Base-by-base conservation (phyloP, 2,113 vertebrate species). In the Willisornis vidua region DNA sequence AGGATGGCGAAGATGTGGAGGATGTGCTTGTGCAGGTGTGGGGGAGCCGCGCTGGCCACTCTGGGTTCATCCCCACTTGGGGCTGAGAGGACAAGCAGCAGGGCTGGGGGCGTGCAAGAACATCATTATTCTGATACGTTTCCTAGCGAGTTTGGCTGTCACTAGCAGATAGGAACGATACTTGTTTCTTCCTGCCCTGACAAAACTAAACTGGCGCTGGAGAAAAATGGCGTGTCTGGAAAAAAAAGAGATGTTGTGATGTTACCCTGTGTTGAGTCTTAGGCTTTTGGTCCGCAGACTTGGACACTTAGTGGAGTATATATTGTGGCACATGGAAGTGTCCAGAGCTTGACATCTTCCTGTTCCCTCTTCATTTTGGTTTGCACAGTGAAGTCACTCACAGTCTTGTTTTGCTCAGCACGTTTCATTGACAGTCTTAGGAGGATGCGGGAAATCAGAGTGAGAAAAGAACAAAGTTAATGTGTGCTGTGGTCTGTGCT, bases 21-120 rank as follows among this genome's bases (percentile, higher is more conserved):
- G 35, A 52, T 0, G 2, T 54, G 61, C 10, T 61, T 7, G 0
- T 55, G 0, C 16, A 23, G 70, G 48, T 1, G 4, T 39, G 45
- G 10, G 29, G 46, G 41, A n/a, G 12, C 41, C 0, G 19, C n/a
- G 14, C 19, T 77, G 59, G 62, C 13, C 8, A 48, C 4, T 10
- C 24, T 12, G 29, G n/a, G 49, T 17, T 66, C 20, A 2, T 45
- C n/a, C 19, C 7, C 4, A 0, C n/a, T 28, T 1, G 0, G 1
- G 23, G 20, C 33, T 11, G 6, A 35, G 39, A 41, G 14, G 49
- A n/a, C 5, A 6, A 65, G 37, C 8, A 11, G n/a, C n/a, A 24
- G 33, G 33, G 70, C 24, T 18, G 1, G 10, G 28, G 33, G 11
- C 4, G 2, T 58, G 61, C 25, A 22, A 52, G 59, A 37, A 31